Conservation (phyloP, 1,140 invertebrate species). For the Drosophila subpulchrella region DNA sequence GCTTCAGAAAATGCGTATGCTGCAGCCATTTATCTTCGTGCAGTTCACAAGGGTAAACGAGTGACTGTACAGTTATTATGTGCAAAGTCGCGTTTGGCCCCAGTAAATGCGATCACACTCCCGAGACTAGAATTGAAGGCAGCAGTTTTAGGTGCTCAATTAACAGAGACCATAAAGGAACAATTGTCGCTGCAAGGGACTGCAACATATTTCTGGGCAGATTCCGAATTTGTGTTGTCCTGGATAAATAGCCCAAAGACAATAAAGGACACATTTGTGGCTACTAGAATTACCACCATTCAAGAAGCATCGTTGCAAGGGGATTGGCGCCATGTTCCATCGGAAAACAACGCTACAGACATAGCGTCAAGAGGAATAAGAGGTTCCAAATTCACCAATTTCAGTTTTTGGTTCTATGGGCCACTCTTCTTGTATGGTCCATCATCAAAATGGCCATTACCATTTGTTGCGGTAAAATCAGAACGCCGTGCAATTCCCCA, state of each 20-base stretch:
- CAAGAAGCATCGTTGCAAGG: not conserved
- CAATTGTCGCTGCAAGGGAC: not conserved
- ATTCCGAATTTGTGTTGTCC: not conserved
- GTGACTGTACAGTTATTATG: constrained; percentile 1
- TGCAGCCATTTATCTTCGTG: too few species aligned
- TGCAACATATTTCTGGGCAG: not conserved
- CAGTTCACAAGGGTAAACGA: not conserved
- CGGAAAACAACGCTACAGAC: not conserved
- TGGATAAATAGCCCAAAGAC: not conserved
- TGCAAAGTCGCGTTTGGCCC: not conserved
- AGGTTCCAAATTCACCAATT: too few species aligned
- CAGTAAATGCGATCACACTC: not conserved
- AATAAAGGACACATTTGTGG: not conserved
- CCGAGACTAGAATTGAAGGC: not conserved
- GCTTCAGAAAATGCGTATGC: too few species aligned
- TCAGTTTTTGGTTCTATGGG: too few species aligned
- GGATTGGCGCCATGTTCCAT: not conserved
- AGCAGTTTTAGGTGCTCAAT: not conserved
- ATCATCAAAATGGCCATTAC: not conserved
- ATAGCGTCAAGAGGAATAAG: too few species aligned
- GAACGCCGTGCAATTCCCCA: too few species aligned
- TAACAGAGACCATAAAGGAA: not conserved
- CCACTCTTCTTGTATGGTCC: too few species aligned
- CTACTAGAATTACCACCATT: too few species aligned
- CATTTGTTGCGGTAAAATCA: not conserved